Evolutionary conservation across 2,888 invertebrate species (phyloP), one percentile per base, ranked within the genome.

Genomic region (Trypoxylon attenuatum): DNA sequence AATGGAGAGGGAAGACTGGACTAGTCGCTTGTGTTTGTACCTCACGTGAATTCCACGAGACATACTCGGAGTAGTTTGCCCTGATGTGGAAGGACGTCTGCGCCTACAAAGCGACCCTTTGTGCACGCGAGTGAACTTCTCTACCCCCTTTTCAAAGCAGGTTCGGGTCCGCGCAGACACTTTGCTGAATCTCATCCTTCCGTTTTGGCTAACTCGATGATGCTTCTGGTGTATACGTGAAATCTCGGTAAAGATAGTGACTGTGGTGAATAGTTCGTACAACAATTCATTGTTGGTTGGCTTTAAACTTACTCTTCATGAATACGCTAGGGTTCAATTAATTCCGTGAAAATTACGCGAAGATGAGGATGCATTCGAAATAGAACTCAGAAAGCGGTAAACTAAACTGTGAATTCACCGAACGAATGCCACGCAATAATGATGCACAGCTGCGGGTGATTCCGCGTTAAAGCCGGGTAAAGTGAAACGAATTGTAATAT

Each of bases 371-470:
- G n/a, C n/a, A n/a, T n/a, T n/a, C n/a, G n/a, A n/a, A n/a, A n/a
- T n/a, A n/a, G n/a, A n/a, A n/a, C n/a, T n/a, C n/a, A n/a, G n/a
- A n/a, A n/a, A n/a, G n/a, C n/a, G n/a, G n/a, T n/a, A n/a, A n/a
- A n/a, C n/a, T n/a, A n/a, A n/a, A n/a, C n/a, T n/a, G n/a, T n/a
- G n/a, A n/a, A n/a, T n/a, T n/a, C n/a, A n/a, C n/a, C n/a, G n/a
- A n/a, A n/a, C n/a, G n/a, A n/a, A n/a, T n/a, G n/a, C n/a, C n/a
- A n/a, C n/a, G n/a, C n/a, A 59, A 68, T 64, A 64, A 52, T 49
- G 49, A 73, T 64, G 71, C 68, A 62, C 59, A 60, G 68, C 68
- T 65, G 64, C n/a, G n/a, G n/a, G n/a, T n/a, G n/a, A n/a, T n/a
- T n/a, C n/a, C n/a, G 59, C 63, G 60, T 67, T 73, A 71, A 74